phyloP scores from a whole-genome alignment of 2,888 invertebrate genomes.

The Limulus polyphemus region DNA sequence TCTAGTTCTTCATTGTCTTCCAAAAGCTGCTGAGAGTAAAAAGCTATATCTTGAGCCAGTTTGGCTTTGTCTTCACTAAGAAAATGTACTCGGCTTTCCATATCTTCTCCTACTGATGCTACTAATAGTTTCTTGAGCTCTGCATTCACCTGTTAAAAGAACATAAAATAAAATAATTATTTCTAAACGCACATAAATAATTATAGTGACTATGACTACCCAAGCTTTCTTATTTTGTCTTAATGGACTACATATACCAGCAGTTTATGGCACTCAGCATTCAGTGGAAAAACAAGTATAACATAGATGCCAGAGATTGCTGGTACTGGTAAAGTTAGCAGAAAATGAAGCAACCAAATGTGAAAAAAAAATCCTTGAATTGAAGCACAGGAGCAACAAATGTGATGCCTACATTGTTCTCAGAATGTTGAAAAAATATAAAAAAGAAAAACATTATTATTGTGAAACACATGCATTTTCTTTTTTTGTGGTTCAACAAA shows the following conservation, averaged over 20 bases:
- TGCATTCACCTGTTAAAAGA: constrained; percentile 57
- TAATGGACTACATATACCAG: neutral
- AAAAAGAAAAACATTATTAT: no score
- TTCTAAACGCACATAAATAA: neutral
- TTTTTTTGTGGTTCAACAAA: no score
- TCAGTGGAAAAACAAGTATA: no score
- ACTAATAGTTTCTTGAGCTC: constrained; percentile 85
- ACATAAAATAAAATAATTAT: neutral
- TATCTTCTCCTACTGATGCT: constrained; percentile 87
- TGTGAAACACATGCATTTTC: no score
- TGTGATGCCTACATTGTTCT: no score
- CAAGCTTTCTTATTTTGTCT: neutral
- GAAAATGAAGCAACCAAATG: no score
- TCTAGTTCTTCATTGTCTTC: constrained; percentile 79
- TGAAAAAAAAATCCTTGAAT: no score
- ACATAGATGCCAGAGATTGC: no score
- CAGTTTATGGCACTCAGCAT: no score
- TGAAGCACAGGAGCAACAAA: no score
- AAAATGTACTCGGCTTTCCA: constrained; percentile 75
- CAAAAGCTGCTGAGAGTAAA: constrained; percentile 63
- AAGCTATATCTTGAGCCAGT: constrained; percentile 67
- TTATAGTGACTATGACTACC: neutral
- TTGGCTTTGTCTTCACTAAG: constrained; percentile 84
- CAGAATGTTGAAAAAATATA: no score
- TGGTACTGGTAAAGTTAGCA: no score